Evolutionary conservation across 2,113 vertebrate species (phyloP).

Genomic region (Indri indri): DNA sequence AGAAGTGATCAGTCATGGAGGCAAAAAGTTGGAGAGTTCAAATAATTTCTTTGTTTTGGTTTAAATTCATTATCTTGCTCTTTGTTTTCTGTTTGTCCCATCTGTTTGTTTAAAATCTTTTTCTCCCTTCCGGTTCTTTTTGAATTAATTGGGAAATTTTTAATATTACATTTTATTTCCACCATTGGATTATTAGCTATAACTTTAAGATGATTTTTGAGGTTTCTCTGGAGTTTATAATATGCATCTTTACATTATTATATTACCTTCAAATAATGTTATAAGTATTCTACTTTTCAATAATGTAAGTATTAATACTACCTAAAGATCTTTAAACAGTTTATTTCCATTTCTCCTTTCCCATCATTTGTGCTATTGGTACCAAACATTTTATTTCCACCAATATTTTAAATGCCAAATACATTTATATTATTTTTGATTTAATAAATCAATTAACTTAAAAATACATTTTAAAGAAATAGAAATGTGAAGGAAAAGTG

Average conservation of each 20-base stretch:
- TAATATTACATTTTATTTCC: neutral
- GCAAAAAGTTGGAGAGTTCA: neutral
- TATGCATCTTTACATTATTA: neutral
- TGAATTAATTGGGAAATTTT: neutral
- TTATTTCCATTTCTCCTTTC: neutral
- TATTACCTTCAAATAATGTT: neutral
- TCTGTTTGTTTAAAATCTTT: no score
- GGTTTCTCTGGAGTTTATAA: neutral
- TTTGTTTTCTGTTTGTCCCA: no score
- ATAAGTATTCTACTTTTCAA: neutral
- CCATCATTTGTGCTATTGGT: neutral
- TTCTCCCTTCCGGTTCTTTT: neutral
- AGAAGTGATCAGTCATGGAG: neutral
- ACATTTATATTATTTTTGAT: neutral
- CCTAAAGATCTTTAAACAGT: neutral
- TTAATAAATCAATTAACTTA: neutral
- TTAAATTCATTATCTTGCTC: no score
- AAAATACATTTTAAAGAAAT: neutral
- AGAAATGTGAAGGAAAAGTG: neutral
- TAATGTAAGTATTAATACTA: neutral
- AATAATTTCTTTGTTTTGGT: neutral
- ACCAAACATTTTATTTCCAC: neutral
- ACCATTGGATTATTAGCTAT: neutral
- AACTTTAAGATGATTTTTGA: neutral
- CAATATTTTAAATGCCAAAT: neutral